Percentiles rank a stretch among this genome's conserved stretches.
phyloP scores from a whole-genome alignment of 1,140 invertebrate genomes.

The Ceratosolen solmsi region DNA sequence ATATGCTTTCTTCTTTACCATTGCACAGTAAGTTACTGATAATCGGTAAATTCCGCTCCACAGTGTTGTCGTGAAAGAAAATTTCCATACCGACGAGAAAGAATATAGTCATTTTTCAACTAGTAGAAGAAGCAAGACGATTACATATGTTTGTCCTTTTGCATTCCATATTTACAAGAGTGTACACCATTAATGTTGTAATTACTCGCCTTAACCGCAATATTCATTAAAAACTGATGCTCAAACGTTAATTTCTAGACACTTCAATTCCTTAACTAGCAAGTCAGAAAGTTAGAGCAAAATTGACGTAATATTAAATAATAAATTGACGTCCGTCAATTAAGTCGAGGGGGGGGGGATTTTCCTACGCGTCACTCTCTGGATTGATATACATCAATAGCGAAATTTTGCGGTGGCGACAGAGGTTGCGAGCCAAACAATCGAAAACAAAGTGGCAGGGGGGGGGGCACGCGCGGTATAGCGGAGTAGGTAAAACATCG shows the following conservation, averaged over 20 bases:
- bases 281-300: too few species aligned
- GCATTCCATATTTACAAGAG: neutral
- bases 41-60: neutral
- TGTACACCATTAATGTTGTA: neutral
- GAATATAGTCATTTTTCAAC: neutral
- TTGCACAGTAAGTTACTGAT: neutral
- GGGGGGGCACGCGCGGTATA: too few species aligned
- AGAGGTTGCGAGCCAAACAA: too few species aligned
- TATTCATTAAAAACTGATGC: neutral
- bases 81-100: neutral
- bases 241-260: neutral
- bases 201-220: neutral
- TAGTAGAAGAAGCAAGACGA: neutral
- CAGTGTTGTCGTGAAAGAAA: neutral
- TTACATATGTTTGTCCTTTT: neutral
- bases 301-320: neutral
- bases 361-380: neutral
- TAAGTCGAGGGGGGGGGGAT: neutral
- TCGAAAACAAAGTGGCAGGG: too few species aligned
- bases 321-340: neutral
- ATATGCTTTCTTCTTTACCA: constrained; percentile 29
- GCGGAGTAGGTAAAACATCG: too few species aligned
- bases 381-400: too few species aligned
- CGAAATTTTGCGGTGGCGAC: too few species aligned
- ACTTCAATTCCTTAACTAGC: neutral